Conservation (phyloP, 2,113 vertebrate species). For the Panthera tigris region DNA sequence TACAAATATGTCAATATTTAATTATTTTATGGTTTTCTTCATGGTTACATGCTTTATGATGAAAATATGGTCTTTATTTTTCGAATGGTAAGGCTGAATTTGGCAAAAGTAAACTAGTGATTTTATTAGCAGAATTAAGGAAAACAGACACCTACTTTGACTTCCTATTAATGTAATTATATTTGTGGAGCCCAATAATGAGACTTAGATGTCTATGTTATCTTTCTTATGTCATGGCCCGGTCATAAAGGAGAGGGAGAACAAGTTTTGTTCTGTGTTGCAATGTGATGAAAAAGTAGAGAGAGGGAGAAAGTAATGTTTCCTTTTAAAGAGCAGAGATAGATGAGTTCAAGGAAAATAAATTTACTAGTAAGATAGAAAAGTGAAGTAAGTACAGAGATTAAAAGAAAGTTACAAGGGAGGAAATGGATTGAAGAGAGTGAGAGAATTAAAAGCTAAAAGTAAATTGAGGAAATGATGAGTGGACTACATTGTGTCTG, state of each 20-base stretch:
- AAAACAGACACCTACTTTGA: background rate
- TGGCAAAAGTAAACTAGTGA: constrained; percentile 43
- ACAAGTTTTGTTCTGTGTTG: background rate
- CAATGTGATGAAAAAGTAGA: background rate
- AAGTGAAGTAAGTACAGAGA: background rate
- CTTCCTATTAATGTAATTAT: background rate
- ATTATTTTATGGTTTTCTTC: constrained; percentile 1
- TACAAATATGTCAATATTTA: constrained; percentile 9
- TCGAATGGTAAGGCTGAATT: constrained; percentile 66
- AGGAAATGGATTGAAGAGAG: background rate
- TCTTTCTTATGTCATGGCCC: background rate
- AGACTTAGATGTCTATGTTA: background rate
- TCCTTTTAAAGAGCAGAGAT: background rate
- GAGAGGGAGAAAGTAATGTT: background rate
- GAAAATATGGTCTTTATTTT: constrained; percentile 77
- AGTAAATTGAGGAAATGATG: background rate
- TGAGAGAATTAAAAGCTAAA: background rate
- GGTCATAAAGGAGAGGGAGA: background rate
- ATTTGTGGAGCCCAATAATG: background rate
- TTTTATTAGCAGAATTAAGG: background rate
- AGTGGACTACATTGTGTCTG: background rate
- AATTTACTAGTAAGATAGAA: background rate
- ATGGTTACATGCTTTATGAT: constrained; percentile 56
- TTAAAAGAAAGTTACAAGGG: background rate
- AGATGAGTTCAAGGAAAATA: background rate